A percentile compares a stretch with the other conserved stretches of the same genome.
Evolutionary conservation across 2,113 vertebrate genomes (phyloP).

Genomic region (Plecotus auritus): DNA sequence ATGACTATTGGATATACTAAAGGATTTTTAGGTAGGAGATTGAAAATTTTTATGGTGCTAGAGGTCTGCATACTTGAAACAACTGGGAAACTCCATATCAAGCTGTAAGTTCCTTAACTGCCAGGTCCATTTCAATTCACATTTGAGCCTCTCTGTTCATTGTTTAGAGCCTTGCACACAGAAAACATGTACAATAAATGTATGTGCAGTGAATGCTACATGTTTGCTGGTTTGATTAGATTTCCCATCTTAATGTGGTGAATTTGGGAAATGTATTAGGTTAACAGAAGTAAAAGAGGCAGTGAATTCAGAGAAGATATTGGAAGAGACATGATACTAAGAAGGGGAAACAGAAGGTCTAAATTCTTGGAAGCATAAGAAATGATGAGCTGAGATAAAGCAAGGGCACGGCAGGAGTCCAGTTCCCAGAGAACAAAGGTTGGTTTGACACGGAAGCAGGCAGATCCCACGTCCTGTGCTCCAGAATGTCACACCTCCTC

Average conservation of each 20-base stretch:
- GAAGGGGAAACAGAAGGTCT: background rate
- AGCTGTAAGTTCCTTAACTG: background rate
- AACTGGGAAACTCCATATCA: background rate
- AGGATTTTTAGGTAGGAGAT: background rate
- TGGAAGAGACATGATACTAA: background rate
- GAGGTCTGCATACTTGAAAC: background rate
- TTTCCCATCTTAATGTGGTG: background rate
- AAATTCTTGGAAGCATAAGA: background rate
- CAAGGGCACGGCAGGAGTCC: background rate
- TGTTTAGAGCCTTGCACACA: background rate
- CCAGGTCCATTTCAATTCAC: background rate
- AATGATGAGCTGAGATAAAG: background rate
- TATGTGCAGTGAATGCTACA: background rate
- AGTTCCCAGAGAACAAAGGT: background rate
- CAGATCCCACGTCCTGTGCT: rapidly evolving
- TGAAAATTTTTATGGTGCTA: background rate
- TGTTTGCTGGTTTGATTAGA: background rate
- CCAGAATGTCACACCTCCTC: background rate
- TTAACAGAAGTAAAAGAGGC: background rate
- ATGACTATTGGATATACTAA: constrained; percentile 4
- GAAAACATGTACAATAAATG: background rate
- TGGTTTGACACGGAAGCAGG: background rate
- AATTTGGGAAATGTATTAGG: background rate
- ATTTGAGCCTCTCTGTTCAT: background rate
- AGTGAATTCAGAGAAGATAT: background rate